Evolutionary conservation across 2,888 invertebrate species (phyloP), one percentile per base, ranked within the genome.

Genomic region (Pheosia gnoma): DNA sequence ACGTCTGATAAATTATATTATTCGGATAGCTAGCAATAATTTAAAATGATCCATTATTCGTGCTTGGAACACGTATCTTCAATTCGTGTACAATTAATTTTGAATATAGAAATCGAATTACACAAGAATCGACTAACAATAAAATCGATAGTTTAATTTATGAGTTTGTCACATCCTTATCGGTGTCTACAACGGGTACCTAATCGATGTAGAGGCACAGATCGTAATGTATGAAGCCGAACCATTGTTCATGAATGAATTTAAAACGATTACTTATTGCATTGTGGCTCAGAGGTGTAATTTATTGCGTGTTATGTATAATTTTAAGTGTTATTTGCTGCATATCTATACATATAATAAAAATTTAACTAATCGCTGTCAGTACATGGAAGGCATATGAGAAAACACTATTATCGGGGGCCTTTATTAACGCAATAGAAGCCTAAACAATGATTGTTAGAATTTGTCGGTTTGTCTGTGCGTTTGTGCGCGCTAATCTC

Each of bases 81-180:
- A 59, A 62, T 61, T 58, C 52, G 52, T 54, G 39, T 54, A 65
- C 62, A 67, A 71, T 74, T 77, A 67, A 72, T 70, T 67, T 75
- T 45, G 25, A 70, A 66, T 61, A 67, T 68, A 63, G 65, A 68
- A 77, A 72, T 63, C 59, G 59, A 58, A 49, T 65, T 65, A 54
- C 63, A 52, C 43, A 63, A 66, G 66, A 71, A 68, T 66, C 69
- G 60, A 64, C 59, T 62, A 66, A 69, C 70, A 74, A 75, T 66
- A 68, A 71, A 72, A 80, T 81, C 82, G 80, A 85, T 78, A 77
- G 68, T 75, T 78, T 61, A 75, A 81, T 85, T 78, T 81, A 82
- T 83, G 70, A 78, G 61, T 61, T 69, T 79, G 81, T 80, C 84
- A 77, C 76, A 61, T 75, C 71, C 75, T 82, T 84, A 84, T 81